A percentile compares a stretch with the other conserved stretches of the same genome.
phyloP scores from a whole-genome alignment of 2,797 vertebrate species.

The Taeniopygia guttata region DNA sequence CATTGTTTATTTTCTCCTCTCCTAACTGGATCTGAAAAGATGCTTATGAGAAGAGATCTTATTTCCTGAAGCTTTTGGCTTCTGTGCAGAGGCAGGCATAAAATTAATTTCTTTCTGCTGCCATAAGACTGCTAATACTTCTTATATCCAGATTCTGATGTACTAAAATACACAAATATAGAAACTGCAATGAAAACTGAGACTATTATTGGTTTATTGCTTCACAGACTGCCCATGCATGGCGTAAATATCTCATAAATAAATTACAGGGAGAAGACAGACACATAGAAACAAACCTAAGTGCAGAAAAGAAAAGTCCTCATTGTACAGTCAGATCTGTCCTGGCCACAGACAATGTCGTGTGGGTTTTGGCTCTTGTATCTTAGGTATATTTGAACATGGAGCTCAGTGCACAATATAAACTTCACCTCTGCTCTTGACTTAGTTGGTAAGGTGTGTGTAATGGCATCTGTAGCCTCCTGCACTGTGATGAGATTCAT shows the following conservation, averaged over 20 bases:
- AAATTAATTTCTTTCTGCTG: slow-evolving; percentile 53
- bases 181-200: slow-evolving; percentile 25
- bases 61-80: slow-evolving; percentile 44
- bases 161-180: slow-evolving; percentile 28
- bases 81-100: slow-evolving; percentile 33
- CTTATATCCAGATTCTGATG: slow-evolving; percentile 22
- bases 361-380: not conserved
- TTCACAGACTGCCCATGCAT: slow-evolving; percentile 16
- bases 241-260: slow-evolving; percentile 34
- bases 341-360: not conserved
- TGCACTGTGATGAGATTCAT: slow-evolving; percentile 7
- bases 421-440: slow-evolving; percentile 16
- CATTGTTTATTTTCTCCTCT: not conserved
- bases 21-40: slow-evolving; percentile 32
- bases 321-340: not conserved
- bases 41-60: slow-evolving; percentile 14
- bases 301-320: not conserved
- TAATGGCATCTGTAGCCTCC: not conserved
- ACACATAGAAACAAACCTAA: not conserved
- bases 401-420: not conserved
- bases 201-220: slow-evolving; percentile 9
- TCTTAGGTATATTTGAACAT: not conserved
- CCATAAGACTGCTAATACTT: slow-evolving; percentile 26
- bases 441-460: not conserved
- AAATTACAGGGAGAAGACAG: not conserved